These are phyloP conservation scores for Aspiorhynchus laticeps DNA, from an alignment of 2,113 vertebrate genomes.

Conservation along the genomic window DNA sequence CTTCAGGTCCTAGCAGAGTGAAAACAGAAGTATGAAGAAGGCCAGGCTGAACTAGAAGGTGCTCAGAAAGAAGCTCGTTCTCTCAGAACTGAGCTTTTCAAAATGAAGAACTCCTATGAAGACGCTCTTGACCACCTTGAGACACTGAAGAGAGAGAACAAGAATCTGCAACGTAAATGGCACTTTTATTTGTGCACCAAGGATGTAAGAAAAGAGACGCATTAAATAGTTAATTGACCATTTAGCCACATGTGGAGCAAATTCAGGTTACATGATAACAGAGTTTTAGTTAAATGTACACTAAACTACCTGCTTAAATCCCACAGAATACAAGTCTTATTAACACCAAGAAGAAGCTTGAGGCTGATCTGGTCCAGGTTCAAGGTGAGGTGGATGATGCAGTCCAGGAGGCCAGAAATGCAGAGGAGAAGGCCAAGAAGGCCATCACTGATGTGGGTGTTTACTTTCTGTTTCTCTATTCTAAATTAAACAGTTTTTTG, in stretches of 20 bases:
- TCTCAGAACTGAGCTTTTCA: conserved; percentile 74
- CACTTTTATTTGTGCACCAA: no score
- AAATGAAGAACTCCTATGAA: conserved; percentile 77
- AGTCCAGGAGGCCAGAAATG: conserved; percentile 48
- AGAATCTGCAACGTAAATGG: conserved; percentile 51
- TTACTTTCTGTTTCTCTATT: neutral
- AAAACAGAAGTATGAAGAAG: conserved; percentile 83
- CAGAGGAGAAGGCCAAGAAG: conserved; percentile 53
- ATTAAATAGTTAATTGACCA: no score
- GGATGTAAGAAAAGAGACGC: no score
- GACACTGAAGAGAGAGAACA: conserved; percentile 57
- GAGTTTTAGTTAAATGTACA: no score
- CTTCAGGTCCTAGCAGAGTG: conserved; percentile 80
- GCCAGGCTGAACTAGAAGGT: conserved; percentile 74
- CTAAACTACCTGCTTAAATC: neutral
- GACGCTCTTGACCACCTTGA: conserved; percentile 78
- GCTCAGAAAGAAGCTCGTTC: conserved; percentile 74
- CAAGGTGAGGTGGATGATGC: conserved; percentile 49
- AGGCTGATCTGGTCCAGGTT: conserved; percentile 44
- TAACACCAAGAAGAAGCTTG: conserved; percentile 49
- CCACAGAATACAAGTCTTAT: conserved; percentile 50
- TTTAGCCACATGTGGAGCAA: no score
- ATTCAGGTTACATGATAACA: no score
- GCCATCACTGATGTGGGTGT: conserved; percentile 50
- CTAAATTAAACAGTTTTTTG: neutral